phyloP scores from a whole-genome alignment of 2,797 vertebrate species.

The Balearica regulorum region DNA sequence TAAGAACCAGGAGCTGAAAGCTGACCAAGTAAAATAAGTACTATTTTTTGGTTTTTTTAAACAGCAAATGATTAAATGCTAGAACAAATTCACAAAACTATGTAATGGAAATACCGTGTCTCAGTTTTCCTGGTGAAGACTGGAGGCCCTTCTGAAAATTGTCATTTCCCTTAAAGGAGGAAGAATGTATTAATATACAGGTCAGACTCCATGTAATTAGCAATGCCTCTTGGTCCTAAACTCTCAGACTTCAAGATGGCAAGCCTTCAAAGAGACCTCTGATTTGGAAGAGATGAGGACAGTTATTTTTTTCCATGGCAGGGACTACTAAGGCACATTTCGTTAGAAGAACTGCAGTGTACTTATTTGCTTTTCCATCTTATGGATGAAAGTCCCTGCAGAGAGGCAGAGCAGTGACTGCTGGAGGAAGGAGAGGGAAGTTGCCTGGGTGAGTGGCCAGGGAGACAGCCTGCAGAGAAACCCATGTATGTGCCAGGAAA shows the following conservation, averaged over 20 bases:
- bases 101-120: background rate
- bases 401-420: background rate
- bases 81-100: background rate
- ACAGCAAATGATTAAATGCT: background rate
- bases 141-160: background rate
- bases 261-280: background rate
- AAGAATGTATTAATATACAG: background rate
- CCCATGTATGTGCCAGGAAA: background rate
- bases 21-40: background rate
- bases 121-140: background rate
- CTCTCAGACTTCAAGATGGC: background rate
- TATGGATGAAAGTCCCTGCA: background rate
- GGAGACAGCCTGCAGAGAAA: background rate
- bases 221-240: background rate
- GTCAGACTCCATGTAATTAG: background rate
- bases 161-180: background rate
- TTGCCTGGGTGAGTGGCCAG: background rate
- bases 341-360: background rate
- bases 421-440: background rate
- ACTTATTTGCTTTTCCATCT: background rate
- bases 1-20: background rate
- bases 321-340: background rate
- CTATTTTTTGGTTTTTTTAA: background rate
- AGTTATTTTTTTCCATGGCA: background rate
- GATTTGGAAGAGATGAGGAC: background rate